A percentile compares a stretch with the other conserved stretches of the same genome.
phyloP scores from a whole-genome alignment of 2,888 invertebrate species.

The Dryobota labecula region DNA sequence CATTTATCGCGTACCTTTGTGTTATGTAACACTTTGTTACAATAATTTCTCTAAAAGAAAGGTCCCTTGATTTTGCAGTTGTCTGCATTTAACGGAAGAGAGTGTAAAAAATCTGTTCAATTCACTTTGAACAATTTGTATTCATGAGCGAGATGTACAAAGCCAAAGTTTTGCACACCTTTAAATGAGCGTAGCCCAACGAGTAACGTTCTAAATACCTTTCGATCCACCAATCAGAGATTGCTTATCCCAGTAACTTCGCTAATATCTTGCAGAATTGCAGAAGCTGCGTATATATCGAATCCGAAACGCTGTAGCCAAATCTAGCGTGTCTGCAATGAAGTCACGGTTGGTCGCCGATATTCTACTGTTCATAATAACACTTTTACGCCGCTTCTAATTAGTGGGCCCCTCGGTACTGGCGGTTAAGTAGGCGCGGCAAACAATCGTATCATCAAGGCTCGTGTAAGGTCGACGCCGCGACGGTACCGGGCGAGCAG shows the following conservation, averaged over 20 bases:
- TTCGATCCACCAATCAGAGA: slow-evolving; percentile 20
- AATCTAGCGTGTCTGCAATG: slow-evolving; percentile 57
- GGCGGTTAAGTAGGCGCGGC: slow-evolving; percentile 70
- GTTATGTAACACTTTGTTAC: slow-evolving; percentile 47
- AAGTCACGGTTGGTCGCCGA: slow-evolving; percentile 57
- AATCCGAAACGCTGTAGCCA: slow-evolving; percentile 32
- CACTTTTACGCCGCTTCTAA: slow-evolving; percentile 61
- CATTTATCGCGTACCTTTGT: slow-evolving; percentile 48
- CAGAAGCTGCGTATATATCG: slow-evolving; percentile 9
- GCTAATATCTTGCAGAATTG: slow-evolving; percentile 16
- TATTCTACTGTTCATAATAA: slow-evolving; percentile 60
- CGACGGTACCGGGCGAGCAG: slow-evolving; percentile 79
- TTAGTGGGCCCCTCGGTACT: slow-evolving; percentile 65
- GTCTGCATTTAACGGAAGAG: slow-evolving; percentile 16
- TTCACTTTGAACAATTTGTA: slow-evolving; percentile 19
- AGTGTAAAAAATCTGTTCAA: slow-evolving; percentile 8
- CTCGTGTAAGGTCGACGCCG: slow-evolving; percentile 82
- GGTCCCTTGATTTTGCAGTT: slow-evolving; percentile 20
- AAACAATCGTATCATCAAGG: slow-evolving; percentile 83
- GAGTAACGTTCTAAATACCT: slow-evolving; percentile 12
- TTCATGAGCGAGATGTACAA: slow-evolving; percentile 10
- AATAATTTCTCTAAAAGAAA: slow-evolving; percentile 38
- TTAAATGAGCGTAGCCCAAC: slow-evolving; percentile 6
- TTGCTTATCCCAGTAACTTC: slow-evolving; percentile 12
- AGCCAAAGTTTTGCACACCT: slow-evolving; percentile 7